A percentile compares a stretch with the other conserved stretches of the same genome.
phyloP scores from a whole-genome alignment of 1,140 invertebrate species.

The Galleria mellonella region DNA sequence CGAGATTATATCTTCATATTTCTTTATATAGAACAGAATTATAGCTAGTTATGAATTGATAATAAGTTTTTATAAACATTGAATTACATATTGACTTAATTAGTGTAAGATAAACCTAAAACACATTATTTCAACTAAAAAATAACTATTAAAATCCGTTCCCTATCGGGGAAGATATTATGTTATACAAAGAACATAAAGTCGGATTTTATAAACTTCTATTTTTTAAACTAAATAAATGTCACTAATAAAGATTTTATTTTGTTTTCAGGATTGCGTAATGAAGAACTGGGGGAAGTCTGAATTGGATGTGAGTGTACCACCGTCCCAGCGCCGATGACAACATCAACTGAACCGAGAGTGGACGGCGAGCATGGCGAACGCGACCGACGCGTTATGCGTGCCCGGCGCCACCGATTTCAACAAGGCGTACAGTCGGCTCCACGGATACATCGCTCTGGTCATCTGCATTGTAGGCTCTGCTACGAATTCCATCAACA shows the following conservation, averaged over 20 bases:
- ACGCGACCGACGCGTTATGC: conserved; percentile 60
- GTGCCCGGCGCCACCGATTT: conserved; percentile 65
- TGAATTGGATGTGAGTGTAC: conserved; percentile 2
- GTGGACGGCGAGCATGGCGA: conserved; percentile 40
- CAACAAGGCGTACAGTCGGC: conserved; percentile 57
- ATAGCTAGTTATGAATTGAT: too few species aligned
- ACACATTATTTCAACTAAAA: too few species aligned
- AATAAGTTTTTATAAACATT: too few species aligned
- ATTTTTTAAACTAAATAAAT: too few species aligned
- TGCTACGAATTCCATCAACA: conserved; percentile 94
- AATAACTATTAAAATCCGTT: too few species aligned
- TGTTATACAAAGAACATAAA: too few species aligned
- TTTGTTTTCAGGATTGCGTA: conserved; percentile 26
- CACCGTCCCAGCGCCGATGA: conserved; percentile 31
- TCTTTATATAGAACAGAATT: too few species aligned
- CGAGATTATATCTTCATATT: too few species aligned
- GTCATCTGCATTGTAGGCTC: conserved; percentile 93
- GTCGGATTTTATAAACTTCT: too few species aligned
- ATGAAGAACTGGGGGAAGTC: neutral
- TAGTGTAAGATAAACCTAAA: too few species aligned
- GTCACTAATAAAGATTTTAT: neutral
- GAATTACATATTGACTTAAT: too few species aligned
- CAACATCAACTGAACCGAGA: conserved; percentile 15
- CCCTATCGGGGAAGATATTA: too few species aligned
- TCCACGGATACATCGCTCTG: conserved; percentile 71